phyloP scores from a whole-genome alignment of 2,113 vertebrate genomes.

The Elgaria multicarinata region DNA sequence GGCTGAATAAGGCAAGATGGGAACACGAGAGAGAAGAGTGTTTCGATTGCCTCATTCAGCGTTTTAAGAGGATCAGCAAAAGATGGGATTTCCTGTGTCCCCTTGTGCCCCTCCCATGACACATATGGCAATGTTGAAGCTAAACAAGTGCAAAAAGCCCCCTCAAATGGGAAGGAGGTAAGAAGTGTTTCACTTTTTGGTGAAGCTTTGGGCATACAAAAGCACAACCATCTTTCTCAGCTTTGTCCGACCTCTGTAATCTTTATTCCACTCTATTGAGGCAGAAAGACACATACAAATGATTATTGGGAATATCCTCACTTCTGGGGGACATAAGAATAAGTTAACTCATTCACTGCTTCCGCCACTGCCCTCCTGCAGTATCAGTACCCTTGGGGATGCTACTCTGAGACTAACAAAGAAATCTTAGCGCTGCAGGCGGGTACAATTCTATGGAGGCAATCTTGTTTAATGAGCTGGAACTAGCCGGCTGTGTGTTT shows the following conservation, averaged over 20 bases:
- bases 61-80: background rate
- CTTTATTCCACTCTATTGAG: background rate
- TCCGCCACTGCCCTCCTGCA: background rate
- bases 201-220: background rate
- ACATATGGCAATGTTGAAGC: background rate
- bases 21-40: background rate
- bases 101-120: background rate
- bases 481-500: background rate
- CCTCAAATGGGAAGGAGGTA: too few relatives aligned
- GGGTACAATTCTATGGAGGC: background rate
- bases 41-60: background rate
- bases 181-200: background rate
- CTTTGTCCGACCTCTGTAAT: background rate
- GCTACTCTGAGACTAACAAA: background rate
- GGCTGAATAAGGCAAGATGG: background rate
- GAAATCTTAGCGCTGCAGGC: background rate
- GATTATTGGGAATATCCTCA: background rate
- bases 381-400: background rate
- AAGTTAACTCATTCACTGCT: background rate
- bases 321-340: background rate
- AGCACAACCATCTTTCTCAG: fast-evolving
- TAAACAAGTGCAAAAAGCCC: background rate
- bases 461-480: constrained; percentile 17
- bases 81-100: background rate
- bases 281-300: background rate